Evolutionary conservation across 2,113 vertebrate genomes (phyloP).

Genomic region (Mola mola): DNA sequence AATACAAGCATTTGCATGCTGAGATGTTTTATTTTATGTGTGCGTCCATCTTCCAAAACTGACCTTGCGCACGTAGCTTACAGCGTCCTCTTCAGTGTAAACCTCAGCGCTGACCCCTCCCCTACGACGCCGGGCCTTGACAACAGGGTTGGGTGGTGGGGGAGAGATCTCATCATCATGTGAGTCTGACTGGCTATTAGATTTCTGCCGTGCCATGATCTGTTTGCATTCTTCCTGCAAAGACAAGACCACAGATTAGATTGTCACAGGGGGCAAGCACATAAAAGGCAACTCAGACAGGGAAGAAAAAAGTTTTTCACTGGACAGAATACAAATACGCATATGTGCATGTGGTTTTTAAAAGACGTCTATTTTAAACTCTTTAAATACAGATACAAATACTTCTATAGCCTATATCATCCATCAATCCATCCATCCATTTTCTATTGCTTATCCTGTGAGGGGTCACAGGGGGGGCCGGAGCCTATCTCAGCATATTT

Average conservation of each 20-base stretch:
- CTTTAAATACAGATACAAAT: no score
- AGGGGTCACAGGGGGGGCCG: no score
- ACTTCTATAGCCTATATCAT: no score
- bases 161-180: slow-evolving; percentile 95
- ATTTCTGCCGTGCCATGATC: slow-evolving; percentile 94
- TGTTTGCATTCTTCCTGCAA: slow-evolving; percentile 95
- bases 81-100: slow-evolving; percentile 97
- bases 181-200: slow-evolving; percentile 92
- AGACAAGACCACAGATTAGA: background rate
- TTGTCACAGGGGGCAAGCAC: background rate
- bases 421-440: no score
- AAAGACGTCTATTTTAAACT: no score
- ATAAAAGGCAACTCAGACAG: background rate
- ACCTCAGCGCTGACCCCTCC: slow-evolving; percentile 97
- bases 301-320: background rate
- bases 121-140: slow-evolving; percentile 89
- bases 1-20: background rate
- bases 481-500: no score
- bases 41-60: slow-evolving; percentile 22
- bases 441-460: no score
- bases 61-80: slow-evolving; percentile 97
- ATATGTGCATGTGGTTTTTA: no score
- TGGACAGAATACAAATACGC: no score
- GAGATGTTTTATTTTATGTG: background rate
- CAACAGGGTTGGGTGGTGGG: slow-evolving; percentile 91